These are phyloP conservation scores for Hypothenemus hampei DNA, from an alignment of 1,140 invertebrate species.

Conservation along the genomic window DNA sequence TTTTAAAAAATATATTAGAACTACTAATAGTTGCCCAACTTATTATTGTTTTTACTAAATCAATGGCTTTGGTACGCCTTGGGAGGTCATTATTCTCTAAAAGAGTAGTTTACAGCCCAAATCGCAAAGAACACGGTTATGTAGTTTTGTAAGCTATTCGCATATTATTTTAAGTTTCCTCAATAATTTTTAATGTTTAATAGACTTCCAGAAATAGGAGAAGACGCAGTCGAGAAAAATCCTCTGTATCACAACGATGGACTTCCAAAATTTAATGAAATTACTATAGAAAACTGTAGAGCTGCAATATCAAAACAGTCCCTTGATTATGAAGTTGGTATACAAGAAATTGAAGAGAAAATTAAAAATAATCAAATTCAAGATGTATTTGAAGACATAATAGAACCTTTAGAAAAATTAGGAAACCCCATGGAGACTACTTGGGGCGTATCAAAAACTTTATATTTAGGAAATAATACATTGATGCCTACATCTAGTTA, in stretches of 20 bases:
- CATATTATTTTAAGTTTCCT: neutral
- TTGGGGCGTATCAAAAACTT: conserved; percentile 80
- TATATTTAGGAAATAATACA: conserved; percentile 76
- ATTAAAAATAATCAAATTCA: conserved; percentile 48
- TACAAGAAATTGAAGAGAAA: conserved; percentile 60
- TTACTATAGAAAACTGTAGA: conserved; percentile 78
- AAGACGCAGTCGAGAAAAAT: conserved; percentile 70
- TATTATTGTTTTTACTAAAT: no score
- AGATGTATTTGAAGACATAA: conserved; percentile 68
- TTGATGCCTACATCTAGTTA: conserved; percentile 73
- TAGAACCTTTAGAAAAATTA: conserved; percentile 70
- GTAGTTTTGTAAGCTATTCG: conserved; percentile 13
- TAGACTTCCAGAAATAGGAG: conserved; percentile 87
- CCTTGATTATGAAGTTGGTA: conserved; percentile 73
- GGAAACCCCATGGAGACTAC: conserved; percentile 70
- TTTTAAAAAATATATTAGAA: no score
- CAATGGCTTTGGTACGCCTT: no score
- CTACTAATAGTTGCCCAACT: no score
- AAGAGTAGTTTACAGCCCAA: no score
- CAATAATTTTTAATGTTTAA: conserved; percentile 34
- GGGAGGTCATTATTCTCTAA: no score
- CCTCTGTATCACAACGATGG: conserved; percentile 66
- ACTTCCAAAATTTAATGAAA: conserved; percentile 71
- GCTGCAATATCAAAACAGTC: conserved; percentile 75
- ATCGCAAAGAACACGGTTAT: conserved; percentile 14